phyloP scores from a whole-genome alignment of 2,888 invertebrate species.

The Lottia gigantea region DNA sequence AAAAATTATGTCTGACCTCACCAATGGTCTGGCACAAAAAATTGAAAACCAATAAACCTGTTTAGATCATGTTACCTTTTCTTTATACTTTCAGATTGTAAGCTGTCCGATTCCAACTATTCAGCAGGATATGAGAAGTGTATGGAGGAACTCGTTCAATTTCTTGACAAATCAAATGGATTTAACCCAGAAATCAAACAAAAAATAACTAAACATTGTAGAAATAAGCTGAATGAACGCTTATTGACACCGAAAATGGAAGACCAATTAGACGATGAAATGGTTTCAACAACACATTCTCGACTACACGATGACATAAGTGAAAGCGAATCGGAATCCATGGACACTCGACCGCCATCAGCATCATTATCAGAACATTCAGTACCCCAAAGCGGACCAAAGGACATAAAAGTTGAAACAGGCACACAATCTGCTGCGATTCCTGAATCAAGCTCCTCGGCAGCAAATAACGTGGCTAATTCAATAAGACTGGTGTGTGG shows the following conservation, averaged over 20 bases:
- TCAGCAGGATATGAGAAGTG: background rate
- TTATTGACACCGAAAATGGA: background rate
- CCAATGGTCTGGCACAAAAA: too few relatives aligned
- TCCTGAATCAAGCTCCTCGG: background rate
- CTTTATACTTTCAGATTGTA: too few relatives aligned
- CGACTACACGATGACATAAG: background rate
- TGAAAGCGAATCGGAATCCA: background rate
- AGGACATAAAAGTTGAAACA: background rate
- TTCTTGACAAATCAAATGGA: background rate
- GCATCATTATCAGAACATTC: background rate
- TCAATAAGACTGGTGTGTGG: background rate
- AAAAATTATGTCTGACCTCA: too few relatives aligned
- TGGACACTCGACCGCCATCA: background rate
- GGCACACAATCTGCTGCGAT: background rate
- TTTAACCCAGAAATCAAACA: background rate
- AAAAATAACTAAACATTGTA: background rate
- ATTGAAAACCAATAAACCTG: too few relatives aligned
- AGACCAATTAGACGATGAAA: background rate
- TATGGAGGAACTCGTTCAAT: constrained; percentile 1
- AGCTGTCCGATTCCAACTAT: background rate
- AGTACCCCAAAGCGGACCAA: background rate
- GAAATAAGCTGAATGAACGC: background rate
- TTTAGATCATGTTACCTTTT: too few relatives aligned
- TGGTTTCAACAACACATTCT: background rate
- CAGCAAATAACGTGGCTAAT: background rate